Evolutionary conservation across 2,113 vertebrate genomes (phyloP), one percentile per base, ranked within the genome.

Genomic region (Thunnus thynnus): DNA sequence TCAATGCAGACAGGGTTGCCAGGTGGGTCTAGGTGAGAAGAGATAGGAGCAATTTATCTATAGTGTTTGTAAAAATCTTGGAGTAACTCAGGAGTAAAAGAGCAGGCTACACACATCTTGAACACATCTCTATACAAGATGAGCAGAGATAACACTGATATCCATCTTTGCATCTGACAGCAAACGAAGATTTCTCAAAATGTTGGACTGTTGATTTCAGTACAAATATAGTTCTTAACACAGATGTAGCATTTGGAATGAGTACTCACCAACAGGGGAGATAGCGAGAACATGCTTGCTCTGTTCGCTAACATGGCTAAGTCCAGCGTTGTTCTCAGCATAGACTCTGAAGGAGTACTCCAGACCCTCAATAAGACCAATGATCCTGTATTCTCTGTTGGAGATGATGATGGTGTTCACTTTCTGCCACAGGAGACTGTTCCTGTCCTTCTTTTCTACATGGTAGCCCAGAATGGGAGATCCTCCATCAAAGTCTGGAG

Each of bases 371-470:
- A 98, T 90, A 16, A 99, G 94, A 56, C 98, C 96, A 2, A 95
- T 97, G 52, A 96, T 97, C 93, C 98, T 97, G 58, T 98, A 98
- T 91, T 99, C 98, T 95, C 94, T 97, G 87, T 92, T 96, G 90
- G 97, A 97, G 88, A 99, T 96, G 78, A 96, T 90, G 78, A 92
- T 95, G 71, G 94, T 95, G 86, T 99, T 99, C 77, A 98, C 96
- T 88, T 96, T 98, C 90, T 97, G 97, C 98, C 98, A 99, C 80
- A 99, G 89, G 41, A 99, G 97, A 91, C 98, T 99, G 88, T 99
- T 99, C 91, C 98, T 97, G 95, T 99, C 98, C 92, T 99, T 99
- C 95, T 98, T 99, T 92, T 99, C 98, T 82, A 99, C 96, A 18
- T 99, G 96, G 86, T 97, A 99, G 77, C 98, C 98, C 86, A 95